phyloP scores from a whole-genome alignment of 1,140 invertebrate genomes.

The Drosophila willistoni region DNA sequence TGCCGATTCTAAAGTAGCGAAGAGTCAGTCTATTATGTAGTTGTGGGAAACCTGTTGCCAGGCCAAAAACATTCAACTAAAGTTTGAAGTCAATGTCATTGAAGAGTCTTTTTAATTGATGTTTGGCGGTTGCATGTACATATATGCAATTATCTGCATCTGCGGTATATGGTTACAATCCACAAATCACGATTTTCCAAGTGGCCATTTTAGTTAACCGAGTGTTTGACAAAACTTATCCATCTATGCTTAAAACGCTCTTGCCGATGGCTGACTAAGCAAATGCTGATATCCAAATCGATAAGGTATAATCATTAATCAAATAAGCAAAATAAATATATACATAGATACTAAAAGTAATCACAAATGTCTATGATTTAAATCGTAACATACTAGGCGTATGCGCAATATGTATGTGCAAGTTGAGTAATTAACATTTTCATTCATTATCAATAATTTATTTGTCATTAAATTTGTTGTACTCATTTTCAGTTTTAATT shows the following conservation, averaged over 20 bases:
- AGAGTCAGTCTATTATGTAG: conserved; percentile 21
- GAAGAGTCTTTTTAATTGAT: conserved; percentile 8
- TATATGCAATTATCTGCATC: conserved; percentile 31
- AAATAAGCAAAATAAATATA: not conserved
- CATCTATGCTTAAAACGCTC: conserved; percentile 10
- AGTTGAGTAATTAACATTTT: not conserved
- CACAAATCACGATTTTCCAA: conserved; percentile 30
- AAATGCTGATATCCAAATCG: not conserved
- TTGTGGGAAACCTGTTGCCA: conserved; percentile 11
- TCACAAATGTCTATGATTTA: not conserved
- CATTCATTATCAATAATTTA: not conserved
- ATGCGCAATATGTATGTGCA: conserved; percentile 1
- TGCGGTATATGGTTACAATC: not conserved
- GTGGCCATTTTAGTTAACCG: conserved; percentile 6
- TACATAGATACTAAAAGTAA: not conserved
- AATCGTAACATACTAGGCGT: conserved; percentile 5
- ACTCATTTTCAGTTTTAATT: conserved; percentile 16
- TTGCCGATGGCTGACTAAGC: not conserved
- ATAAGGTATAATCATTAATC: conserved; percentile 1
- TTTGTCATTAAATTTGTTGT: conserved; percentile 12
- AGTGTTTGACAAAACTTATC: conserved; percentile 11
- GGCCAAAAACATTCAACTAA: not conserved
- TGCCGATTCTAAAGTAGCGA: conserved; percentile 44
- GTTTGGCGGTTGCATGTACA: conserved; percentile 2
- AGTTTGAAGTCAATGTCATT: conserved; percentile 4